Percentiles rank a stretch among this genome's conserved stretches.
Conservation (phyloP, 2,888 invertebrate species). For the Trilocha varians region DNA sequence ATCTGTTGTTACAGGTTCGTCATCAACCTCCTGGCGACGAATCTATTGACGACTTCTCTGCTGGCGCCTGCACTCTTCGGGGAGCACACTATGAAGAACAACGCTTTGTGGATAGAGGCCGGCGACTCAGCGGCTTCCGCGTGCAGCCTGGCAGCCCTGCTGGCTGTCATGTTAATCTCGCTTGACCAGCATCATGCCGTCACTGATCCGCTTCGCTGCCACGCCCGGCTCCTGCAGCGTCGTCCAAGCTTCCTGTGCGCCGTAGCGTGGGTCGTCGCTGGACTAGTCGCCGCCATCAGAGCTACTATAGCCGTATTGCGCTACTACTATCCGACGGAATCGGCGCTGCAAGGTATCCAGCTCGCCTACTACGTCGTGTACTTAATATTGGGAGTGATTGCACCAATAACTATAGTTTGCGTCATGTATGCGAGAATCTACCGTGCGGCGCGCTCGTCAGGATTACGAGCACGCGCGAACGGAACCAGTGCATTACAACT, state of each 20-base stretch:
- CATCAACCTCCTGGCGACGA: conserved; percentile 71
- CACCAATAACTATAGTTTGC: conserved; percentile 76
- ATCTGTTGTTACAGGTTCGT: conserved; percentile 75
- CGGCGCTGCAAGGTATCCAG: conserved; percentile 42
- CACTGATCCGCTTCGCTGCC: conserved; percentile 65
- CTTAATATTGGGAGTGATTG: conserved; percentile 46
- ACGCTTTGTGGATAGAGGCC: conserved; percentile 70
- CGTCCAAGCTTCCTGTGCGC: conserved; percentile 63
- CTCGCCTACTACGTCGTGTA: conserved; percentile 52
- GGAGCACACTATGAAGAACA: conserved; percentile 76
- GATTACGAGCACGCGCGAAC: conserved; percentile 56
- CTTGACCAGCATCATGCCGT: conserved; percentile 73
- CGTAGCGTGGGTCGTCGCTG: conserved; percentile 67
- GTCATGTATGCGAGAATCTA: conserved; percentile 84
- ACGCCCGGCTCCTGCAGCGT: conserved; percentile 63
- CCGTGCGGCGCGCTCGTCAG: conserved; percentile 82
- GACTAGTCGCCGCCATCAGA: conserved; percentile 46
- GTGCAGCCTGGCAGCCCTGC: conserved; percentile 50
- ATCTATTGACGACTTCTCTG: conserved; percentile 61
- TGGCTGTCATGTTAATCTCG: conserved; percentile 55
- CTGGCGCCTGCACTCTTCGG: conserved; percentile 65
- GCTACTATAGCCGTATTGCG: conserved; percentile 44
- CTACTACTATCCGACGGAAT: conserved; percentile 41
- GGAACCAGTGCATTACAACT: conserved; percentile 69
- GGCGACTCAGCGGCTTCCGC: conserved; percentile 67